Conservation (phyloP, 2,113 vertebrate species). For the Pluvialis apricaria region DNA sequence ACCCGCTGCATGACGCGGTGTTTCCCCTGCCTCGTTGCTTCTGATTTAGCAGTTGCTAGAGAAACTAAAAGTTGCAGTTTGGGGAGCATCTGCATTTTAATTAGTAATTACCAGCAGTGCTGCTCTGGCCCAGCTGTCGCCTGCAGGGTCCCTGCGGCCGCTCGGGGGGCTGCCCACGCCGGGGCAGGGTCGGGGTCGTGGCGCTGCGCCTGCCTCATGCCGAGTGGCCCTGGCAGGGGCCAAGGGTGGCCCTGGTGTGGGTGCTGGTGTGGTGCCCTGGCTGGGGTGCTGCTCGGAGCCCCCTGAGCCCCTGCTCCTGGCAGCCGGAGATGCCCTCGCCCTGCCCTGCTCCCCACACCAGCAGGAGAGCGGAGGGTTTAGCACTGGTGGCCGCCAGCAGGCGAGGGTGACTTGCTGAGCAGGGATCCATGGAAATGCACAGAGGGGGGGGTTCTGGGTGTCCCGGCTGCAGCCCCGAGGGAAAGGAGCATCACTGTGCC, state of each 20-base stretch:
- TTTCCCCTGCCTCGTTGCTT: conserved; percentile 15
- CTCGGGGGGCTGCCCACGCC: not conserved
- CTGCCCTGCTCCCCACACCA: not conserved
- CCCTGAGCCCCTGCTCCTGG: not conserved
- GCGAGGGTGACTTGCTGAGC: not conserved
- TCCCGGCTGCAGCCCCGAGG: not conserved
- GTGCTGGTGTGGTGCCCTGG: not conserved
- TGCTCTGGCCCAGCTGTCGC: not conserved
- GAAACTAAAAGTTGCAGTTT: conserved; percentile 41
- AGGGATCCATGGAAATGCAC: not conserved
- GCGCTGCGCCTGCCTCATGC: not conserved
- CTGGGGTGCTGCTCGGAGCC: not conserved
- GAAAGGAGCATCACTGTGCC: not conserved
- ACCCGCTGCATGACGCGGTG: not conserved
- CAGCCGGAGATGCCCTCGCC: not conserved
- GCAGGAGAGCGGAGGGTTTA: not conserved
- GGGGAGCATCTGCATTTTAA: conserved; percentile 54
- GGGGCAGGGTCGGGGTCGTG: not conserved
- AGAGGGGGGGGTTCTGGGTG: not conserved
- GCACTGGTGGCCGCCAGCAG: not conserved
- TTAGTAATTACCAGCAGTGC: conserved; percentile 15
- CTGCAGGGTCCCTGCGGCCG: not conserved
- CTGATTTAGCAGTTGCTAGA: conserved; percentile 45
- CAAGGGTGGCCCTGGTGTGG: not conserved
- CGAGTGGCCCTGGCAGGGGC: not conserved